phyloP scores from a whole-genome alignment of 2,888 invertebrate genomes.

The Palloptera scutellata region DNA sequence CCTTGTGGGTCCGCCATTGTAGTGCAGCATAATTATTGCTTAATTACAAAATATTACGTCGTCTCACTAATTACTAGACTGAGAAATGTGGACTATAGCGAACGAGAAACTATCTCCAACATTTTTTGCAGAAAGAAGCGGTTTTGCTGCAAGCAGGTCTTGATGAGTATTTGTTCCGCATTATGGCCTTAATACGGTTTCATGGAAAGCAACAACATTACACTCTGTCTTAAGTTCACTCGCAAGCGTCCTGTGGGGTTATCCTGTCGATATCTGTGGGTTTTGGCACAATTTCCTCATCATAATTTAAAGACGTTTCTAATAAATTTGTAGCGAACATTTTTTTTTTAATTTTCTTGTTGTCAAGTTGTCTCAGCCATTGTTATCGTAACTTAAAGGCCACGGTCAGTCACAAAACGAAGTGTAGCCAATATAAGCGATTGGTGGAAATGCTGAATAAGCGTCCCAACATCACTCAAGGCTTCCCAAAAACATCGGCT shows the following conservation, averaged over 20 bases:
- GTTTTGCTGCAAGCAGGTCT: not conserved
- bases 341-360: no score
- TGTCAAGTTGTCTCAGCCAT: no score
- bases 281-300: conserved; percentile 32
- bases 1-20: no score
- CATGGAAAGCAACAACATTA: conserved; percentile 23
- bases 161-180: conserved; percentile 5
- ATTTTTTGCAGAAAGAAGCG: not conserved
- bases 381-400: no score
- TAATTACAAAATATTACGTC: conserved; percentile 11
- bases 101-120: not conserved
- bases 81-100: conserved; percentile 11
- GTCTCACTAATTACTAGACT: conserved; percentile 9
- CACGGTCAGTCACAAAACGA: no score
- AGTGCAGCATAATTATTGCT: not conserved
- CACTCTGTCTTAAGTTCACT: conserved; percentile 31
- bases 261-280: conserved; percentile 30
- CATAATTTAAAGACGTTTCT: no score
- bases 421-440: no score
- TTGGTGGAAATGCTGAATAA: no score
- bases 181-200: no score
- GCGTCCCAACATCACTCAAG: no score
- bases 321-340: no score
- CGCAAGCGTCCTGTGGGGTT: conserved; percentile 31
- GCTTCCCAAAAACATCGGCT: no score